Base-by-base conservation (phyloP, 2,797 vertebrate genomes). In the Malacoraja senta region DNA sequence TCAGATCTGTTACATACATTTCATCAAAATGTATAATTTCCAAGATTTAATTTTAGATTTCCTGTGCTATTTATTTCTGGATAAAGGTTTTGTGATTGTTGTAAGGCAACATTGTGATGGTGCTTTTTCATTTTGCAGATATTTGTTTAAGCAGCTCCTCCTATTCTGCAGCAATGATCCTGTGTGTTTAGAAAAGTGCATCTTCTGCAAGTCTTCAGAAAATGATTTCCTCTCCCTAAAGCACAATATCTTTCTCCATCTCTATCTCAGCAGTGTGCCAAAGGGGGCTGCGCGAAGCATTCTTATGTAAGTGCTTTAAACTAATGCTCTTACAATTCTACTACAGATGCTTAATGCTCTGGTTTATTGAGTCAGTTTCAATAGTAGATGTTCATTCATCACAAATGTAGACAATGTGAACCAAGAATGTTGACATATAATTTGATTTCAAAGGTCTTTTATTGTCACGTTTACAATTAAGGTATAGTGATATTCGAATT, bases 71-170 rank as follows among this genome's bases (percentile, higher is more conserved):
- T 4, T 74, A 71, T 74, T 74, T 74, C 24, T 24, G 71, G 19
- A 74, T 26, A 24, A 1, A 74, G 17, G 71, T 21, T 21, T 84
- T 84, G 29, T n/a, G 58, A 12, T 29, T 61, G 26, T 80, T 80
- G 32, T 61, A 84, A n/a, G 29, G 29, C 2, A 68, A 3, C 71
- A 26, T 74, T 91, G 32, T 91, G 90, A 61, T 79, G 13, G 29
- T 17, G 8, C 7, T 78, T 61, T 12, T 74, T 93, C 38, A 32
- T 58, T 77, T 93, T 21, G 2, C 94, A 96, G 96, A 93, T 96
- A 95, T 94, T 78, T 96, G 29, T 96, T 95, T 93, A 94, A 95
- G 93, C 95, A 96, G 93, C 95, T 96, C 0, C 93, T 95, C 29
- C 58, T 96, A 88, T 95, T 78, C 32, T 93, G 93, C 0, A 94